A percentile compares a stretch with the other conserved stretches of the same genome.
These are phyloP conservation scores for Stercorarius parasiticus DNA, from an alignment of 2,113 vertebrate genomes.

Conservation along the genomic window DNA sequence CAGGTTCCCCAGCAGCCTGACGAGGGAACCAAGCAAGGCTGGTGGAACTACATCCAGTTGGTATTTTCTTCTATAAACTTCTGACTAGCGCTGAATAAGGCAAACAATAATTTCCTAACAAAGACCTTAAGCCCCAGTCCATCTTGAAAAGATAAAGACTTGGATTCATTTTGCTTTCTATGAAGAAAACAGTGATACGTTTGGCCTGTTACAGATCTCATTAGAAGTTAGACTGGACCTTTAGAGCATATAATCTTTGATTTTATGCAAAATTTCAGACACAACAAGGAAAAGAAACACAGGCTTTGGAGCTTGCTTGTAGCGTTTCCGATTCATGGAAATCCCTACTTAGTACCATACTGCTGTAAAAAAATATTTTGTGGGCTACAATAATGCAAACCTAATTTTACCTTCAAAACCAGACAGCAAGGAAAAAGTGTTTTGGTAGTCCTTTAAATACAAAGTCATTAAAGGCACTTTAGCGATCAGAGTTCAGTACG, in stretches of 20 bases:
- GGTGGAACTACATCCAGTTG: neutral
- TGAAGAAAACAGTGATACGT: neutral
- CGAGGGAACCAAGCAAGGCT: neutral
- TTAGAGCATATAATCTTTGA: neutral
- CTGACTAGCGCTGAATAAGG: neutral
- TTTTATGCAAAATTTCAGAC: neutral
- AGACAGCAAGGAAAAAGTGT: neutral
- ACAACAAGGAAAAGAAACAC: neutral
- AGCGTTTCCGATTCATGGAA: neutral
- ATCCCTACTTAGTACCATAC: neutral
- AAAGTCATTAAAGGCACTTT: conserved; percentile 32
- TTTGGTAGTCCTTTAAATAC: neutral
- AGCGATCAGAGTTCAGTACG: neutral
- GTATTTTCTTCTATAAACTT: neutral
- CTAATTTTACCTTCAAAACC: neutral
- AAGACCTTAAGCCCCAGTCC: neutral
- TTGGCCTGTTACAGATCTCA: neutral
- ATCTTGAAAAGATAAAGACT: neutral
- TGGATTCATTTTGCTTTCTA: neutral
- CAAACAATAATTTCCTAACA: conserved; percentile 4
- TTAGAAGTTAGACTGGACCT: neutral
- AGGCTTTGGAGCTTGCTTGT: neutral
- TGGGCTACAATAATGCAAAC: neutral
- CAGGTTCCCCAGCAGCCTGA: neutral
- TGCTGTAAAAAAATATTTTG: neutral